phyloP scores from a whole-genome alignment of 2,888 invertebrate species.

The Tethea ocularis region DNA sequence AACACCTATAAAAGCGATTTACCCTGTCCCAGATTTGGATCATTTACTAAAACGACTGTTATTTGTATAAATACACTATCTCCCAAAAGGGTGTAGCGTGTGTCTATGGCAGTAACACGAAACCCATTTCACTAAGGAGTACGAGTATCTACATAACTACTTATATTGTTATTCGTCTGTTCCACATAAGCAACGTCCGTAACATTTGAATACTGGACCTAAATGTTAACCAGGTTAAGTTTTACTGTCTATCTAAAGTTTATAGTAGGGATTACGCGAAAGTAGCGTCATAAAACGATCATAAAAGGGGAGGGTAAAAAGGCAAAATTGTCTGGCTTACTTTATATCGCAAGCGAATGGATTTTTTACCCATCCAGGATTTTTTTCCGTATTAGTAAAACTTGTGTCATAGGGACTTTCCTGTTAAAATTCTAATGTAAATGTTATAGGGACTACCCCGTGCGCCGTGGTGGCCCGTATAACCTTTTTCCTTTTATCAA shows the following conservation, averaged over 20 bases:
- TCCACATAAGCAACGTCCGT: background rate
- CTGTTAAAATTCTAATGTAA: background rate
- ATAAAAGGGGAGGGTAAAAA: background rate
- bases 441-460: background rate
- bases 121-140: background rate
- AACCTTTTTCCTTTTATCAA: background rate
- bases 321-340: too few species aligned
- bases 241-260: background rate
- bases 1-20: background rate
- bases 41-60: background rate
- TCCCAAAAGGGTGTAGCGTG: background rate
- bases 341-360: too few species aligned
- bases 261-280: background rate
- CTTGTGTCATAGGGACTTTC: background rate
- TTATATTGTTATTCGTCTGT: slow-evolving; percentile 1
- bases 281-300: background rate
- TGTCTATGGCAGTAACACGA: background rate
- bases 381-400: too few species aligned
- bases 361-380: too few species aligned
- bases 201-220: background rate
- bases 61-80: background rate
- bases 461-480: background rate
- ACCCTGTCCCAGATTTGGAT: slow-evolving; percentile 1
- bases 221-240: background rate
- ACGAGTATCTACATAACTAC: background rate